These are phyloP conservation scores for Blastobasis adustella DNA, from an alignment of 2,888 invertebrate species.

Conservation along the genomic window DNA sequence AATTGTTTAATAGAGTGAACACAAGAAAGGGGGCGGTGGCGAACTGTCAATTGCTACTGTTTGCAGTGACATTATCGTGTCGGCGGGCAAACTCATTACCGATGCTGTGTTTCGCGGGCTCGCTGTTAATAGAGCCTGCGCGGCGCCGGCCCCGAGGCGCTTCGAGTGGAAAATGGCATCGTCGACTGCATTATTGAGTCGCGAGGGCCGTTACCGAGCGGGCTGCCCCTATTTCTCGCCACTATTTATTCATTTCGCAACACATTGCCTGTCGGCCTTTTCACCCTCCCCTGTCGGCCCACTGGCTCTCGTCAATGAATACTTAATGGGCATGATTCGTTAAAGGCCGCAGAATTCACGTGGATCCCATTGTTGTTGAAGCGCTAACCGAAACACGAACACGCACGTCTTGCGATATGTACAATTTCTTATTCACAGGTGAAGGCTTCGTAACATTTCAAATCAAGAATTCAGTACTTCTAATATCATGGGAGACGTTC, in stretches of 20 bases:
- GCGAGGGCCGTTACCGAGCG: slow-evolving; percentile 54
- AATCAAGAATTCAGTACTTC: no score
- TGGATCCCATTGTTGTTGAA: slow-evolving; percentile 41
- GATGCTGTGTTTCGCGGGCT: slow-evolving; percentile 52
- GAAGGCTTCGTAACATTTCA: background rate
- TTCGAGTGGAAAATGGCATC: slow-evolving; percentile 24
- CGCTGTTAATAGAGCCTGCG: slow-evolving; percentile 30
- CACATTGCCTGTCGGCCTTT: slow-evolving; percentile 64
- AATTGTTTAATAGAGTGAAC: slow-evolving; percentile 34
- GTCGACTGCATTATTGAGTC: slow-evolving; percentile 58
- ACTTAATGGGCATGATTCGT: slow-evolving; percentile 57
- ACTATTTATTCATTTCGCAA: slow-evolving; percentile 73
- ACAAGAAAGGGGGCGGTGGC: slow-evolving; percentile 44
- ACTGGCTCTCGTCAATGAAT: slow-evolving; percentile 63
- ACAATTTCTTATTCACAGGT: slow-evolving; percentile 22
- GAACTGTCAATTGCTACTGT: slow-evolving; percentile 63
- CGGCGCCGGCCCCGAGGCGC: slow-evolving; percentile 14
- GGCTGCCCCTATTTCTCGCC: slow-evolving; percentile 71
- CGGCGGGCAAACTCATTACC: slow-evolving; percentile 48
- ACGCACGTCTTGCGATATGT: slow-evolving; percentile 33
- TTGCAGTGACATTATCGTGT: slow-evolving; percentile 67
- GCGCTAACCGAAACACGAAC: slow-evolving; percentile 55
- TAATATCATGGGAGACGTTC: no score
- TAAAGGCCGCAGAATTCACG: slow-evolving; percentile 69
- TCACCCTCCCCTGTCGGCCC: slow-evolving; percentile 53